Base-by-base conservation (phyloP, 2,113 vertebrate species). In the Toxotes chatareus region DNA sequence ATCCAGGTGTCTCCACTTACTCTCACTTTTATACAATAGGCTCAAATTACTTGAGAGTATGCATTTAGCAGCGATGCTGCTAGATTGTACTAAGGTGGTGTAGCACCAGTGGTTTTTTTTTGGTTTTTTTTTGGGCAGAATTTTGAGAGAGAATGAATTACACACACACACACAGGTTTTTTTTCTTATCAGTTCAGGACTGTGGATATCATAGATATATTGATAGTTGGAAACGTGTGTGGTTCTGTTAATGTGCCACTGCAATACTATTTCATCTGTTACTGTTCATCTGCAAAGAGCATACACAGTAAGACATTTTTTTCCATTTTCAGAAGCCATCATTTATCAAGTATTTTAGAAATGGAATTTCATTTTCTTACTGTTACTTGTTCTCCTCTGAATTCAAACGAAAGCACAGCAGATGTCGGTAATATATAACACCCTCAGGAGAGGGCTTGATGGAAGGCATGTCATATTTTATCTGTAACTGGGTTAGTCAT, bases 281-380 rank as follows among this genome's bases (percentile, higher is more conserved):
- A 51, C 32, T 80, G 13, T 67, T 77, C 62, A 70, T 12, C 71
- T 0, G 1, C 34, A 46, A 85, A 78, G 16, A 47, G 13, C 34
- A 23, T 64, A 17, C 59, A 34, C 59, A 57, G 17, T 38, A 5
- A 65, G 44, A 49, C 5, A 13, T 1, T 62, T 61, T 61, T 76
- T 65, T 6, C 51, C 27, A 27, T 27, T 27, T 27, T 27, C 27
- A 27, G 27, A 67, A 42, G 61, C 11, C 19, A 31, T 82, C 21
- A 42, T 70, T 13, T 62, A 44, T 47, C 4, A 27, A 17, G 47
- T 42, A 10, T 14, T 71, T 57, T 53, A 42, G 31, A 85, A 10
- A 82, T 67, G 0, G 38, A 40, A 70, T 73, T 81, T 53, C 19
- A 79, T 76, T 83, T 46, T 85, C 42, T 76, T 14, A 27, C 27